Base-by-base conservation (phyloP, 2,797 vertebrate genomes). In the Lindbergichthys nudifrons region DNA sequence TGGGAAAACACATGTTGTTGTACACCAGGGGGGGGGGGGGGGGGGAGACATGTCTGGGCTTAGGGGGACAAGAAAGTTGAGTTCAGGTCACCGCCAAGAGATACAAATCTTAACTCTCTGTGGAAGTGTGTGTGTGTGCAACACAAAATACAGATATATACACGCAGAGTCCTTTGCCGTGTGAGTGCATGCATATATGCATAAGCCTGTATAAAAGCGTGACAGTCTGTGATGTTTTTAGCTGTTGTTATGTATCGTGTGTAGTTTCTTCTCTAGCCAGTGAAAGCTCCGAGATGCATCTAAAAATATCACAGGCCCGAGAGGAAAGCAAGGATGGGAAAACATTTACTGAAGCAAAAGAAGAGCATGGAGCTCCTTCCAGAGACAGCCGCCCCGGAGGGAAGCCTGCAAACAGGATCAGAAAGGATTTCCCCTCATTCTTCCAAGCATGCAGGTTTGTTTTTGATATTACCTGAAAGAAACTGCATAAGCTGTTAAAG, bases 1-100 rank as follows among this genome's bases (percentile, higher is more conserved):
- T 90, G 87, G 83, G 90, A 91, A 91, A 92, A 84, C 88, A 89
- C 73, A 82, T 83, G 87, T 81, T 87, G 82, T 79, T 85, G 77
- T 85, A 69, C 73, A 62, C 77, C 43, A 50, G 23, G 4, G 54
- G 15, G 0, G 0, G 6, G 3, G 19, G 6, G 0, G 1, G 7
- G 47, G 4, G 62, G 41, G 52, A 59, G 57, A 64, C 62, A 61
- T 39, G 73, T 54, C 79, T 52, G 68, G 64, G 77, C 77, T 54
- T 18, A 16, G 32, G 32, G 69, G 51, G 57, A 80, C 63, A 81
- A 50, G 75, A 75, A 60, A 75, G 83, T 84, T 88, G 64, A 85
- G 63, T 21, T n/a, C 12, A 79, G 75, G 84, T 69, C 83, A 67
- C 13, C 70, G 58, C 56, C 74, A 74, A 75, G 72, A 69, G 53